Base-by-base conservation (phyloP, 2,113 vertebrate species). In the Heterotis niloticus region DNA sequence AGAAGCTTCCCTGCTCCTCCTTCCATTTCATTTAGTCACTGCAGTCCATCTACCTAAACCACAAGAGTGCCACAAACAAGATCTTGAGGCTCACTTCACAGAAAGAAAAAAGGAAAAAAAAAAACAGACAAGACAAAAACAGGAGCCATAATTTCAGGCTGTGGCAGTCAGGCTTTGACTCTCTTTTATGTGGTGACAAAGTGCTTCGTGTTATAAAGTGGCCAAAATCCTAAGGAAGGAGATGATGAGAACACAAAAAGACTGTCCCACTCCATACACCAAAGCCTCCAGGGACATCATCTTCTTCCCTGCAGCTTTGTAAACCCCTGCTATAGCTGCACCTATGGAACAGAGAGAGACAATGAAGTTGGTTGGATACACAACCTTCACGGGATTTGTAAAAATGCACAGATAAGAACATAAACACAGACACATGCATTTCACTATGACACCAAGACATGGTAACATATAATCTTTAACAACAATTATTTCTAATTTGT, bases 241-340 rank as follows among this genome's bases (percentile, higher is more conserved):
- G 87, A 99, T 94, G 60, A 98, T 78, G 68, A 98, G 90, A 14
- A 98, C 91, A 4, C 92, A 97, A 82, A 98, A 96, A 0, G 96
- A 96, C 92, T 99, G 96, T 56, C 96, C 97, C 0, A 96, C 96
- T 5, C 97, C 97, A 10, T 96, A 90, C 65, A 96, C 94, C 24
- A 99, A 92, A 17, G 96, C 97, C 87, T 95, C 96, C 57, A 98
- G 89, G 0, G 95, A 94, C 51, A 94, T 95, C 97, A 99, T 99
- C 67, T 90, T 94, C 84, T 99, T 99, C 81, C 95, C 96, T 0
- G 97, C 97, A 3, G 97, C 96, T 90, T 95, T 95, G 90, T 98
- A 99, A 59, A 99, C 96, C 1, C 97, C 96, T 34, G 97, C 97
- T 77, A 99, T 94, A 56, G 96, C 97, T 66, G 96, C 96, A 91